Percentiles rank a stretch among this genome's conserved stretches.
These are phyloP conservation scores for Popillia japonica DNA, from an alignment of 1,140 invertebrate species.

Conservation along the genomic window DNA sequence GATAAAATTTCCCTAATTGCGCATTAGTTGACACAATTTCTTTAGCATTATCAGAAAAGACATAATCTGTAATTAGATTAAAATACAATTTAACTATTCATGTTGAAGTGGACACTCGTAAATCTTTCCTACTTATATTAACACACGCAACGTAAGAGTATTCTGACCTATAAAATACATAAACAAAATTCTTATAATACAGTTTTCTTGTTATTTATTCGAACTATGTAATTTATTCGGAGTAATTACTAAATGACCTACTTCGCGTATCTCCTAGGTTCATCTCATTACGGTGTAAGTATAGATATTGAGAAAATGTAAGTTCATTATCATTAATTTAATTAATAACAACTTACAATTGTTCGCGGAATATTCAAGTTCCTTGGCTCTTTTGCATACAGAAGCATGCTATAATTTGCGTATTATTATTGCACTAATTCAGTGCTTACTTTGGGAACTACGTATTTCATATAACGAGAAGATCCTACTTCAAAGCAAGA, in stretches of 20 bases:
- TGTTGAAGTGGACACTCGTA: neutral
- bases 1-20: neutral
- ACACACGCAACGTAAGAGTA: neutral
- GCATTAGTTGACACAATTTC: constrained; percentile 3
- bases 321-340: constrained; percentile 8
- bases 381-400: neutral
- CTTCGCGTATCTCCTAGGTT: constrained; percentile 7
- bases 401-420: too few species aligned
- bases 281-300: neutral
- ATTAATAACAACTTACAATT: neutral
- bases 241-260: constrained; percentile 21
- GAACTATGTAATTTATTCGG: neutral
- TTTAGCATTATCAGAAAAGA: neutral
- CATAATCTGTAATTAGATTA: neutral
- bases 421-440: too few species aligned
- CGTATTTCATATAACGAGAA: too few species aligned
- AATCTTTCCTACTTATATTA: constrained; percentile 1
- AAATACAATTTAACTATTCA: neutral
- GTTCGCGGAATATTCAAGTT: neutral
- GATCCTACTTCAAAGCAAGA: too few species aligned
- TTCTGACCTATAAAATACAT: constrained; percentile 9
- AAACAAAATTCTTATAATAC: constrained; percentile 21
- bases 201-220: constrained; percentile 11
- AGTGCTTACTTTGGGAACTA: too few species aligned
- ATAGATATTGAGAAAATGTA: constrained; percentile 10